phyloP scores from a whole-genome alignment of 2,888 invertebrate species.

The Amorpha juglandis region DNA sequence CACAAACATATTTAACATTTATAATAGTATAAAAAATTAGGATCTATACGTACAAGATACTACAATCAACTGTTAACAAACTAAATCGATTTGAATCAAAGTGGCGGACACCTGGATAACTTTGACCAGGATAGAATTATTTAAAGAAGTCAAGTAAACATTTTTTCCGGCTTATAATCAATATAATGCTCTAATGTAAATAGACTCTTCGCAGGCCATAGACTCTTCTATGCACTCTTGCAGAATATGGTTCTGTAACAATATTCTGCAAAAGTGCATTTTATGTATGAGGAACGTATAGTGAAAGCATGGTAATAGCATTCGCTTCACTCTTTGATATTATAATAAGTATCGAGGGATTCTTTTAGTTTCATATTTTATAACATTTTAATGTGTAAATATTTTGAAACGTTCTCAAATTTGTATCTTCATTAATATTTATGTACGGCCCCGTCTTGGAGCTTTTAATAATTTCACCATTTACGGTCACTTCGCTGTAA shows the following conservation, averaged over 20 bases:
- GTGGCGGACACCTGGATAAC: too few species aligned
- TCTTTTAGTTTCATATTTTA: slow-evolving; percentile 14
- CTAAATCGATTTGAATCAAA: too few species aligned
- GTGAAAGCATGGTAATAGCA: slow-evolving; percentile 8
- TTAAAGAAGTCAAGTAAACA: too few species aligned
- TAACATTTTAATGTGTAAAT: slow-evolving; percentile 25
- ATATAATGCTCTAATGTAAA: neutral
- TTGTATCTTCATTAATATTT: slow-evolving; percentile 27
- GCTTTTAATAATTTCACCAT: slow-evolving; percentile 13
- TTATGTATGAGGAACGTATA: slow-evolving; percentile 1
- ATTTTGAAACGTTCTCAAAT: slow-evolving; percentile 30
- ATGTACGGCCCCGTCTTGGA: slow-evolving; percentile 2
- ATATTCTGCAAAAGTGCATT: slow-evolving; percentile 8
- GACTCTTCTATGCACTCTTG: too few species aligned
- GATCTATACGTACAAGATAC: too few species aligned
- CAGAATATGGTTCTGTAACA: too few species aligned
- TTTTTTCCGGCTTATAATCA: too few species aligned
- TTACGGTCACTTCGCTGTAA: slow-evolving; percentile 13
- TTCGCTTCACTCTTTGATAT: slow-evolving; percentile 12
- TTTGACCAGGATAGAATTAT: too few species aligned
- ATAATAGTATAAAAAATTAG: too few species aligned
- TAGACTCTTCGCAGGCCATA: too few species aligned
- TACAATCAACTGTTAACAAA: too few species aligned
- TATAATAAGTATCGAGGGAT: slow-evolving; percentile 20
- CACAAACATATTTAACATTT: too few species aligned